Base-by-base conservation (phyloP, 2,888 invertebrate genomes). In the Tortricodes alternella region DNA sequence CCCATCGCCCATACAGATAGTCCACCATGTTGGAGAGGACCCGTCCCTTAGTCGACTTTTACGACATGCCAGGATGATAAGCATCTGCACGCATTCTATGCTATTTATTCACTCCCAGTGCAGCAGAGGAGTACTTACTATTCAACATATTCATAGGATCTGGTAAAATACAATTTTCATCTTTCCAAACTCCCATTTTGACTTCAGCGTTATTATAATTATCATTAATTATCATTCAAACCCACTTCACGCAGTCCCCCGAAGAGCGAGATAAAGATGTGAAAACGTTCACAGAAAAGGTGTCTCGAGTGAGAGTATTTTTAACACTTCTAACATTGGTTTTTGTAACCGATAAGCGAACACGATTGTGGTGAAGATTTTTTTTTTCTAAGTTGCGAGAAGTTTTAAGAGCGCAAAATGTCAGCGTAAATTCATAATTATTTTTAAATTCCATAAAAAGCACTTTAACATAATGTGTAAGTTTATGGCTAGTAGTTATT, bases 211-310 rank as follows among this genome's bases (percentile, higher is more conserved):
- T 29, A 18, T 46, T 6, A 13, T n/a, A n/a, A n/a, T n/a, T n/a
- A n/a, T n/a, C n/a, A n/a, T n/a, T n/a, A n/a, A n/a, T n/a, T n/a
- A n/a, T n/a, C n/a, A n/a, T n/a, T n/a, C n/a, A n/a, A n/a, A n/a
- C n/a, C 53, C 46, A 53, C 41, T 53, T 55, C 35, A 49, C 29
- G n/a, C 41, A 48, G 13, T 24, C 32, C 8, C 35, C 56, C 46
- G 53, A 59, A 60, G 55, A 65, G 58, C 32, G 58, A 61, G 80
- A 80, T 81, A 80, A 78, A 69, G 58, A 70, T 72, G 78, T 78
- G 79, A 80, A 81, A 80, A 78, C 74, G 77, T 83, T 82, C 81
- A 83, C 83, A 73, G 75, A 66, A 68, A 68, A 81, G 79, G 80
- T 82, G 81, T 78, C 73, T 73, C 72, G 65, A 66, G 64, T 60